Percentiles rank a stretch among this genome's conserved stretches.
phyloP scores from a whole-genome alignment of 2,888 invertebrate genomes.

The Silvanus unidentatus region DNA sequence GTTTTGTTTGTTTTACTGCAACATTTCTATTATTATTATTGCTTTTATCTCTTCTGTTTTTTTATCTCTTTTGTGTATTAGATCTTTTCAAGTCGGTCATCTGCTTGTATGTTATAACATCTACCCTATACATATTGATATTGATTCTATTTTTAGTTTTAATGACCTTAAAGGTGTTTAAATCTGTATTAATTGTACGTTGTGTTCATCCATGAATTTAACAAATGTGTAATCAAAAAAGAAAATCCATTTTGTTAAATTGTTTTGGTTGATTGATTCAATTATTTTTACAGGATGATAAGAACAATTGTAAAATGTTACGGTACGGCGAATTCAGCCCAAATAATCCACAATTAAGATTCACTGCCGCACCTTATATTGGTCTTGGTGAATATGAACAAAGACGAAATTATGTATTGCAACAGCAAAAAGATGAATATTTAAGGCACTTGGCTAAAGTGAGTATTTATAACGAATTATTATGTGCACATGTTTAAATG shows the following conservation, averaged over 20 bases:
- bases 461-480: slow-evolving; percentile 3
- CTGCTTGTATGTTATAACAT: background rate
- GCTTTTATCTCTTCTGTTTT: no score
- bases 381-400: slow-evolving; percentile 58
- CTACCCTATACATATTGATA: background rate
- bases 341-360: slow-evolving; percentile 53
- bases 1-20: slow-evolving; percentile 13
- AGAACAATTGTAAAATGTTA: slow-evolving; percentile 45
- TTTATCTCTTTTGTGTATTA: no score
- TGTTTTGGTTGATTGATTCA: background rate
- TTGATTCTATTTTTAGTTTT: background rate
- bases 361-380: slow-evolving; percentile 49
- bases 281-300: slow-evolving; percentile 33
- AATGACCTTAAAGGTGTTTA: background rate
- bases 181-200: background rate
- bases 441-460: slow-evolving; percentile 55
- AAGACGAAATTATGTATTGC: slow-evolving; percentile 48
- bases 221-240: no score
- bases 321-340: slow-evolving; percentile 59
- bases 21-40: slow-evolving; percentile 3
- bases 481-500: no score
- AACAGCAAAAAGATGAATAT: slow-evolving; percentile 52
- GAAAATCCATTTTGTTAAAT: background rate
- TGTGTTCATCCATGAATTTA: no score
- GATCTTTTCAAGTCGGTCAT: no score